A percentile compares a stretch with the other conserved stretches of the same genome.
Evolutionary conservation across 2,113 vertebrate species (phyloP).

Genomic region (Muntiacus reevesi): DNA sequence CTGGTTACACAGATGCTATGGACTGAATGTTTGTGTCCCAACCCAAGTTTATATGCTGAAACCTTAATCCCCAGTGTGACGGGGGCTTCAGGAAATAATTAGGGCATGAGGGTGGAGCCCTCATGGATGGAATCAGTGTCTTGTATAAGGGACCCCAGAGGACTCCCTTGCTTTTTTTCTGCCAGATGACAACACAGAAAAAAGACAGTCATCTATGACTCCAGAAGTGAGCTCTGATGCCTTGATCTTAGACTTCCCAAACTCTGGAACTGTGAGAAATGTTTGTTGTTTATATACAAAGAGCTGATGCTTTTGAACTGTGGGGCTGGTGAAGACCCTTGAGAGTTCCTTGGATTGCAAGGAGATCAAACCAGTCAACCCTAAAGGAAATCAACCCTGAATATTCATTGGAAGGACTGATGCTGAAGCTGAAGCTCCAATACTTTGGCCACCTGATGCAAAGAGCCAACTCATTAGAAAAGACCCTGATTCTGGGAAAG

Average conservation of each 20-base stretch:
- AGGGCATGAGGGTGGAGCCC: neutral
- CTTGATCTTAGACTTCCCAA: neutral
- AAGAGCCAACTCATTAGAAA: neutral
- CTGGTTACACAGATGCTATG: neutral
- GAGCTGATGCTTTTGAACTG: neutral
- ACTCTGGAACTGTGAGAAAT: neutral
- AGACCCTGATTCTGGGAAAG: neutral
- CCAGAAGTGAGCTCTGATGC: neutral
- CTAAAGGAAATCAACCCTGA: neutral
- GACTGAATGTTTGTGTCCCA: neutral
- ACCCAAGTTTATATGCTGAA: neutral
- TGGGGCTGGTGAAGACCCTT: neutral
- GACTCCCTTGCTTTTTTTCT: neutral
- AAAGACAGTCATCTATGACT: neutral
- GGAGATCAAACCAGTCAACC: neutral
- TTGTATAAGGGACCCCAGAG: neutral
- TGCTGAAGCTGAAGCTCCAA: neutral
- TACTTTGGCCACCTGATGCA: neutral
- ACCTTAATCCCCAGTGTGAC: neutral
- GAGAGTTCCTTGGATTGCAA: neutral
- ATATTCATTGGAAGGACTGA: neutral
- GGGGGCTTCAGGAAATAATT: neutral
- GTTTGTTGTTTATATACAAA: neutral
- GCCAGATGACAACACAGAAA: neutral
- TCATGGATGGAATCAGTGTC: neutral